Evolutionary conservation across 2,797 vertebrate species (phyloP).

Genomic region (Sarcophilus harrisii): DNA sequence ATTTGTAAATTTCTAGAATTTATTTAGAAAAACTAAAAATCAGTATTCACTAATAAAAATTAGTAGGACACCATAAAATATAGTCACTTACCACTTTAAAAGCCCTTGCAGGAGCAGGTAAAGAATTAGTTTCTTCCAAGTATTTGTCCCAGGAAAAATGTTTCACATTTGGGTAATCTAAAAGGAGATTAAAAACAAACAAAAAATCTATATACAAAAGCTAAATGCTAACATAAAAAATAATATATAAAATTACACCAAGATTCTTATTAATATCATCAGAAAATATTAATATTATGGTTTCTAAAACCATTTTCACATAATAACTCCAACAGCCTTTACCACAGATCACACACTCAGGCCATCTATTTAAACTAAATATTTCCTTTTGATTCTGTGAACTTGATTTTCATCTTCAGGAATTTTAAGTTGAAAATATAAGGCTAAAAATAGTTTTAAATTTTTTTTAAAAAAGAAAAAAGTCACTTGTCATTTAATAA

Average conservation of each 20-base stretch:
- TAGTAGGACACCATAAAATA: not conserved
- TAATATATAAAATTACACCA: not conserved
- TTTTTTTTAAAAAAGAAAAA: not conserved
- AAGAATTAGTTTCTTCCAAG: conserved; percentile 90
- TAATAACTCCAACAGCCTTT: not conserved
- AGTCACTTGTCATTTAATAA: not conserved
- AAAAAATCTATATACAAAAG: conserved; percentile 38
- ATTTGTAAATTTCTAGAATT: not conserved
- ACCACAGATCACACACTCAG: not conserved
- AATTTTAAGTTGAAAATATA: not conserved
- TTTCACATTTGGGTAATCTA: conserved; percentile 88
- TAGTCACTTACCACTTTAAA: conserved; percentile 89
- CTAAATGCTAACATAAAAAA: not conserved
- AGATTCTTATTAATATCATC: not conserved
- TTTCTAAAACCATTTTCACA: not conserved
- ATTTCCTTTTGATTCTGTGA: not conserved
- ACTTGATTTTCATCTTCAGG: not conserved
- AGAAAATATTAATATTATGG: not conserved
- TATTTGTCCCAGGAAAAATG: conserved; percentile 92
- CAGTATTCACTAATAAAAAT: not conserved
- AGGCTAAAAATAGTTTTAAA: not conserved
- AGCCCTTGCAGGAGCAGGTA: conserved; percentile 90
- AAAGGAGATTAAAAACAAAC: conserved; percentile 57
- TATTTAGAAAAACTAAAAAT: not conserved
- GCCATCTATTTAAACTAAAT: not conserved